These are phyloP conservation scores for Dendropsophus ebraccatus DNA, from an alignment of 2,113 vertebrate genomes.

Conservation along the genomic window DNA sequence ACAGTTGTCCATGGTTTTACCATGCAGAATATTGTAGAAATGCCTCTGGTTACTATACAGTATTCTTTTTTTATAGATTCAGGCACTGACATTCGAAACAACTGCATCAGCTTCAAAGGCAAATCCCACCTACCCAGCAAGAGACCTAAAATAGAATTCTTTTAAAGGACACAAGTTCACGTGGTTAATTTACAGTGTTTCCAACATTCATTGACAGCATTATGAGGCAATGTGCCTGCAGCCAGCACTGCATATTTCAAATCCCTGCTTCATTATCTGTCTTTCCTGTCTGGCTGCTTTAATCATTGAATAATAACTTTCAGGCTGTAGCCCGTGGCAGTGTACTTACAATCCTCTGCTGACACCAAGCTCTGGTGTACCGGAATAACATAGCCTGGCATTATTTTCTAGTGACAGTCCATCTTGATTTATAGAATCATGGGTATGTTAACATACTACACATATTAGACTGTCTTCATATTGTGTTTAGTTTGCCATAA, in stretches of 20 bases:
- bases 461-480: not conserved
- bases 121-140: constrained; percentile 27
- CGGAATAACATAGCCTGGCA: constrained; percentile 7
- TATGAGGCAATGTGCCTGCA: not conserved
- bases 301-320: constrained; percentile 7
- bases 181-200: constrained; percentile 5
- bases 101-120: constrained; percentile 52
- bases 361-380: constrained; percentile 1
- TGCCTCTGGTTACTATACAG: not conserved
- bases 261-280: constrained; percentile 31
- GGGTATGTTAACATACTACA: not conserved
- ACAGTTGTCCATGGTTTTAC: not conserved
- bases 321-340: constrained; percentile 31
- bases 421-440: not conserved
- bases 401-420: not conserved
- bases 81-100: constrained; percentile 25
- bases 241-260: constrained; percentile 1
- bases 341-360: not conserved
- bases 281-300: constrained; percentile 51
- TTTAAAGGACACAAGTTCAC: not conserved
- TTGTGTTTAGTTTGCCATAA: not conserved
- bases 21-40: not conserved
- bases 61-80: constrained; percentile 11
- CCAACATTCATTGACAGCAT: not conserved
- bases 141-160: constrained; percentile 31